Conservation (phyloP, 92 coral and sea anemone species). For the Palythoa heliodiscus region DNA sequence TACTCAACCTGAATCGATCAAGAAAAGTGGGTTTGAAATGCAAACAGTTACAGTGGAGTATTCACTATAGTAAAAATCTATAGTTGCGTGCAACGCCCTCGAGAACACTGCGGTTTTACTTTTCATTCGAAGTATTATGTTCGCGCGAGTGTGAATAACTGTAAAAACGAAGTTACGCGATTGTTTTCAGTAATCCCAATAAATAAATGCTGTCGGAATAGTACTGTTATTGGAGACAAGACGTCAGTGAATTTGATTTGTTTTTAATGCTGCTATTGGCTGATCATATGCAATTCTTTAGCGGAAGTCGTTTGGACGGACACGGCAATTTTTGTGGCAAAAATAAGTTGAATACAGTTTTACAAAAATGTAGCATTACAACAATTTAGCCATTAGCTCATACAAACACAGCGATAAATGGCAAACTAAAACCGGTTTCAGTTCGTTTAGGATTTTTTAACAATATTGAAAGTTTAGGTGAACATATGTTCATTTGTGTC, state of each 20-base stretch:
- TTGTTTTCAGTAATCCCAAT: background rate
- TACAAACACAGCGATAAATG: too few relatives aligned
- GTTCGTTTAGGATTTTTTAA: too few relatives aligned
- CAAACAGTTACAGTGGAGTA: background rate
- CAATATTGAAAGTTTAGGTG: background rate
- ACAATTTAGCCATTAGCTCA: too few relatives aligned
- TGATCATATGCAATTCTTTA: background rate
- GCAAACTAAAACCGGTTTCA: too few relatives aligned
- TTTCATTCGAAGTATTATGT: background rate
- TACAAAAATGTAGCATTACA: too few relatives aligned
- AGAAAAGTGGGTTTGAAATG: background rate
- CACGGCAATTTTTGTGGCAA: background rate
- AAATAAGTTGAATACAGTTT: too few relatives aligned
- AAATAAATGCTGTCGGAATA: background rate
- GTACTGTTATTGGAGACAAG: background rate
- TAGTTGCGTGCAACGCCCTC: conserved; percentile 21
- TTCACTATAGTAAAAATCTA: too few relatives aligned
- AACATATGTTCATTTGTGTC: background rate
- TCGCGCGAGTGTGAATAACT: background rate
- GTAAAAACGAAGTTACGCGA: background rate
- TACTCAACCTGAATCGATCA: background rate
- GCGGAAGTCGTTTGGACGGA: background rate
- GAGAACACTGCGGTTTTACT: background rate
- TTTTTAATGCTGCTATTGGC: background rate
- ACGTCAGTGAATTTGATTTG: background rate